Percentiles rank a stretch among this genome's conserved stretches.
phyloP scores from a whole-genome alignment of 2,888 invertebrate genomes.

The Hypomecis atomaria region DNA sequence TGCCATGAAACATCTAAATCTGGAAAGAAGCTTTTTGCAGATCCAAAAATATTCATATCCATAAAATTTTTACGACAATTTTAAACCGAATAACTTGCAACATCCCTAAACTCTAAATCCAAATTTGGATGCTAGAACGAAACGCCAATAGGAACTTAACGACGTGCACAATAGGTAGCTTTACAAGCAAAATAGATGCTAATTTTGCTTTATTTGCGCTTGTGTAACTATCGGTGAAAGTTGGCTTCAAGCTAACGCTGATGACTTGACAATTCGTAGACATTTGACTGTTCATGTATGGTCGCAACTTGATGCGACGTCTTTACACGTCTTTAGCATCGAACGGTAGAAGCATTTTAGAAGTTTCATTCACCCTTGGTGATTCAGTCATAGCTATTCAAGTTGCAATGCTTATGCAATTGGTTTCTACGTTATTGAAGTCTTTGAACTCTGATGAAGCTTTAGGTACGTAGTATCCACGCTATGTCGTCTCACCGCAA shows the following conservation, averaged over 20 bases:
- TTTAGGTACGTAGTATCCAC: background rate
- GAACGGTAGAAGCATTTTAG: background rate
- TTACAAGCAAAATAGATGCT: constrained; percentile 61
- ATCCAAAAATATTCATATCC: too few relatives aligned
- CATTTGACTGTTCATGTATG: constrained; percentile 12
- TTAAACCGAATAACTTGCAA: background rate
- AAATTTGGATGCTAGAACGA: constrained; percentile 63
- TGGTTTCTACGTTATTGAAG: constrained; percentile 3
- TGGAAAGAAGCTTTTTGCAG: too few relatives aligned
- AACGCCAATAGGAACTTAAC: constrained; percentile 70
- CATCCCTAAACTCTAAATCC: constrained; percentile 41
- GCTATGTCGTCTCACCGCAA: constrained; percentile 11
- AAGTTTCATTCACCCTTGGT: constrained; percentile 11
- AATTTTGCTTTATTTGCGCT: constrained; percentile 56
- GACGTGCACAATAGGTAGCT: constrained; percentile 62
- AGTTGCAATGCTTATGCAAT: constrained; percentile 12
- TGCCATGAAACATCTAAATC: too few relatives aligned
- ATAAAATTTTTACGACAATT: too few relatives aligned
- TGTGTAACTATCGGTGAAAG: constrained; percentile 47
- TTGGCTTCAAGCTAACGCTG: constrained; percentile 38
- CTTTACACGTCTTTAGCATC: constrained; percentile 5
- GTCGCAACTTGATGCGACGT: constrained; percentile 1
- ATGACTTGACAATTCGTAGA: constrained; percentile 42
- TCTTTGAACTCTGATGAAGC: constrained; percentile 10
- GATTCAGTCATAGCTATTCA: constrained; percentile 2